These are phyloP conservation scores for Harpalus rufipes DNA, from an alignment of 2,888 invertebrate genomes.

Conservation along the genomic window DNA sequence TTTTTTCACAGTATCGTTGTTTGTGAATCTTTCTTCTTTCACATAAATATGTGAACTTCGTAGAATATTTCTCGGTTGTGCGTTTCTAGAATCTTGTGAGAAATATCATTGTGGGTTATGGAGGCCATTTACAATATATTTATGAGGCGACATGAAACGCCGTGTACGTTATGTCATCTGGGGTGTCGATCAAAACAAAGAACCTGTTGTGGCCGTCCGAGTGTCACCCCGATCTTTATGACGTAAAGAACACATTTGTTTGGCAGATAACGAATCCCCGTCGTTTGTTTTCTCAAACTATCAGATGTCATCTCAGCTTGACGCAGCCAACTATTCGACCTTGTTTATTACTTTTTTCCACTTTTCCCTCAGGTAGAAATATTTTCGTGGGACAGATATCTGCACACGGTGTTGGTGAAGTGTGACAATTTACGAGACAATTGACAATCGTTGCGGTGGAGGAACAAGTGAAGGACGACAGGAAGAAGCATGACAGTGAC, in stretches of 20 bases:
- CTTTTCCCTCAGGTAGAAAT: conserved; percentile 24
- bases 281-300: conserved; percentile 63
- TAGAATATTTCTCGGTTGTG: neutral
- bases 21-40: no score
- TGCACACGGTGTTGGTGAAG: conserved; percentile 10
- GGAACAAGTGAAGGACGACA: conserved; percentile 39
- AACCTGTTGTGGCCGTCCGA: conserved; percentile 41
- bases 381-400: conserved; percentile 40
- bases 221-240: conserved; percentile 58
- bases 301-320: conserved; percentile 65
- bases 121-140: conserved; percentile 34
- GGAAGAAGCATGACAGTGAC: conserved; percentile 30
- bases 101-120: conserved; percentile 11
- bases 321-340: conserved; percentile 38
- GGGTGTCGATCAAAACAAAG: conserved; percentile 52
- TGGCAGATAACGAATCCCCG: conserved; percentile 59
- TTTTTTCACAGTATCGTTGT: no score
- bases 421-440: conserved; percentile 40
- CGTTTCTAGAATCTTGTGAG: neutral
- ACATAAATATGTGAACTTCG: no score
- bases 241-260: conserved; percentile 60
- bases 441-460: conserved; percentile 34
- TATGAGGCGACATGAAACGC: conserved; percentile 44
- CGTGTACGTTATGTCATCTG: conserved; percentile 52
- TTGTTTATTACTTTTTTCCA: conserved; percentile 49